These are phyloP conservation scores for Lynx canadensis DNA, from an alignment of 2,113 vertebrate genomes.

Conservation along the genomic window DNA sequence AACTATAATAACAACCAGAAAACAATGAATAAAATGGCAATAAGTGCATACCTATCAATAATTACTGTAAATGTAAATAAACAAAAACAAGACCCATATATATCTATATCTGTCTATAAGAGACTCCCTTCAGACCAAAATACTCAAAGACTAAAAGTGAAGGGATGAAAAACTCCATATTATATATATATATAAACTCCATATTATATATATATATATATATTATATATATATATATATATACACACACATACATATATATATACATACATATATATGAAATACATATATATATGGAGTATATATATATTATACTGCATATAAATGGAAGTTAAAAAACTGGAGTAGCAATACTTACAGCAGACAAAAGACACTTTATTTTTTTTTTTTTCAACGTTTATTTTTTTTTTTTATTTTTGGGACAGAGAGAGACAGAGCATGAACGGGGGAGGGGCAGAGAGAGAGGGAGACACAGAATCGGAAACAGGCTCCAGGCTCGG, in stretches of 20 bases:
- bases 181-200: no score
- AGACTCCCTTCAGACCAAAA: background rate
- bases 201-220: no score
- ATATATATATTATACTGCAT: background rate
- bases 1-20: background rate
- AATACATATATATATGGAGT: no score
- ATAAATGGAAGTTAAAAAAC: background rate
- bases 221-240: no score
- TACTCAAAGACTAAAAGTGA: background rate
- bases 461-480: no score
- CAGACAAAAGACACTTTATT: background rate
- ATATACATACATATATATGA: no score
- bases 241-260: fast-evolving
- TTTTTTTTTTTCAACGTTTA: no score
- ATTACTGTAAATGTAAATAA: background rate
- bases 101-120: background rate
- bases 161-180: background rate
- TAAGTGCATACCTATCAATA: background rate
- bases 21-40: background rate
- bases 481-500: no score
- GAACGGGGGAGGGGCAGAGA: no score
- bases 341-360: background rate
- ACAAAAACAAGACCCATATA: background rate
- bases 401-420: no score
- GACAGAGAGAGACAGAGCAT: no score